A percentile compares a stretch with the other conserved stretches of the same genome.
These are phyloP conservation scores for Caenorhabditis sp. DNA, from an alignment of 2,888 invertebrate species.

Conservation along the genomic window DNA sequence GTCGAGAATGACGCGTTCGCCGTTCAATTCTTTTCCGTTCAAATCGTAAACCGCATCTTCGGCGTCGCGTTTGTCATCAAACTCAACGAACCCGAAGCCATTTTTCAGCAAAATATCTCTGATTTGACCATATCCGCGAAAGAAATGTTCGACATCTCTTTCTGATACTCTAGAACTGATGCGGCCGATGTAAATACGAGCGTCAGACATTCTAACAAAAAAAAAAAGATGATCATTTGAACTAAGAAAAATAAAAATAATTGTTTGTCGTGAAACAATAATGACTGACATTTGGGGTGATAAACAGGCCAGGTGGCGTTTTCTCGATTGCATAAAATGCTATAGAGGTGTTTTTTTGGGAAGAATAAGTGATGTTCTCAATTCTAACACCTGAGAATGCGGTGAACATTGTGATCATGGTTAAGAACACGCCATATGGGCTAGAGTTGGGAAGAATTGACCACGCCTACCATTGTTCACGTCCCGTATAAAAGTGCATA, in stretches of 20 bases:
- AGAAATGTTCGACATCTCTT: constrained; percentile 92
- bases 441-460: background rate
- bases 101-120: constrained; percentile 93
- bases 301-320: too few species aligned
- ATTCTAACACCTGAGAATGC: too few species aligned
- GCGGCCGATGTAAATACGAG: constrained; percentile 80
- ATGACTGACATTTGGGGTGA: too few species aligned
- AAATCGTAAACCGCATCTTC: constrained; percentile 75
- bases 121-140: constrained; percentile 91
- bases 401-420: too few species aligned
- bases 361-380: too few species aligned
- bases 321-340: too few species aligned
- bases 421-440: too few species aligned
- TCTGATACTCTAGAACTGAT: constrained; percentile 83
- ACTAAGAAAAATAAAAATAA: background rate
- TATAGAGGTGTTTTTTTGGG: too few species aligned
- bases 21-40: constrained; percentile 74
- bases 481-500: background rate
- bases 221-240: background rate
- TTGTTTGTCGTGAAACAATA: too few species aligned
- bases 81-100: constrained; percentile 91
- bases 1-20: constrained; percentile 72
- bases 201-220: constrained; percentile 2
- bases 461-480: constrained; percentile 12
- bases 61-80: constrained; percentile 74